Percentiles rank a stretch among this genome's conserved stretches.
Evolutionary conservation across 2,113 vertebrate species (phyloP).

Genomic region (Heterocephalus glaber): DNA sequence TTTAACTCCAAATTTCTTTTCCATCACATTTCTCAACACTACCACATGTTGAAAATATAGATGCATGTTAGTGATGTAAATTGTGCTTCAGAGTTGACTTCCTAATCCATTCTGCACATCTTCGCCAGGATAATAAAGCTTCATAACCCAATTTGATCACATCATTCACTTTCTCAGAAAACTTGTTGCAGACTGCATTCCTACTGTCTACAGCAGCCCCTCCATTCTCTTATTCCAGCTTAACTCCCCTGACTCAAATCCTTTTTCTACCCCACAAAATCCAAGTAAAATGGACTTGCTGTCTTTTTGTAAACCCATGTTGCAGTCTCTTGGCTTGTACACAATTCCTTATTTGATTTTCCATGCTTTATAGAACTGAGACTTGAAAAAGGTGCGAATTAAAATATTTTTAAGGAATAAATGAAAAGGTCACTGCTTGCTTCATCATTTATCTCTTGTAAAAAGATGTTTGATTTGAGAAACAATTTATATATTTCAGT

Average conservation of each 20-base stretch:
- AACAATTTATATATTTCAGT: not conserved
- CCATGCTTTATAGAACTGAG: not conserved
- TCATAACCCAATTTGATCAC: not conserved
- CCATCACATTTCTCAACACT: not conserved
- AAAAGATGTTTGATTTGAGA: not conserved
- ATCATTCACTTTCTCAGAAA: not conserved
- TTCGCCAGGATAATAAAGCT: not conserved
- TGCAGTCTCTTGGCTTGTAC: not conserved
- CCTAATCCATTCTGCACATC: not conserved
- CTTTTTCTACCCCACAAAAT: not conserved
- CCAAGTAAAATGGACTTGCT: not conserved
- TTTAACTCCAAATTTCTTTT: not conserved
- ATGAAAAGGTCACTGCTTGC: not conserved
- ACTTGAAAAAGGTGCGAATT: not conserved
- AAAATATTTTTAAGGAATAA: not conserved
- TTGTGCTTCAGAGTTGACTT: not conserved
- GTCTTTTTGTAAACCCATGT: not conserved
- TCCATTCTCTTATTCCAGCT: not conserved
- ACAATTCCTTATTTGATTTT: not conserved
- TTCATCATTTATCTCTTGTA: not conserved
- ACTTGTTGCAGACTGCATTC: not conserved
- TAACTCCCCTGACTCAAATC: not conserved
- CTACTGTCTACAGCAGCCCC: not conserved
- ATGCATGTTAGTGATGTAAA: not conserved
- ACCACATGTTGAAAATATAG: not conserved